Evolutionary conservation across 2,113 vertebrate species (phyloP), one percentile per base, ranked within the genome.

Genomic region (Eudyptes chrysolophus): DNA sequence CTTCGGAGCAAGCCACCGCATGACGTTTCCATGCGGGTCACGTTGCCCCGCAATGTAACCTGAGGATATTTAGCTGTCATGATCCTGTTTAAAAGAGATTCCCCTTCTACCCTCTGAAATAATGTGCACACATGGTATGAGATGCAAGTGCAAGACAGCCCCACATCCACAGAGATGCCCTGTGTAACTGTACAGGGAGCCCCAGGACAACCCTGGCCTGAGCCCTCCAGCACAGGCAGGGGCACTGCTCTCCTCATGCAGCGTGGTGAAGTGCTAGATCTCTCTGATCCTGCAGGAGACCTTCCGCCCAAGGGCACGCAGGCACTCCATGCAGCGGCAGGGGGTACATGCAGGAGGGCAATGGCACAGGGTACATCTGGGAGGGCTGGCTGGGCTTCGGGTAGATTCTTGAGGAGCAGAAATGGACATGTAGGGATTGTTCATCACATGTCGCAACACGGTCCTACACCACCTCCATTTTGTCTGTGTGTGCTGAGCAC

Each of bases 361-460:
- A 5, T 3, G 24, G 16, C 38, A 74, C 27, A 61, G 14, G 61
- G 5, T 32, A 36, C 0, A 0, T 30, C 17, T 52, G 71, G 25
- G 30, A 87, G 15, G 27, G 11, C 18, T 79, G 32, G 5, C 65
- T 58, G 14, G 9, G 25, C 20, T 83, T 62, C 0, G 0, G 8
- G 19, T 55, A 46, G 8, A 30, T 66, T 62, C 19, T 9, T 30
- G 38, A 75, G 27, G 24, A 4, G 8, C 29, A 89, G 52, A 87
- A 84, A 70, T 10, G 18, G 30, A 21, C 10, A 16, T 6, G 7
- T 18, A 52, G 27, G 12, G 6, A 36, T 30, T 49, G 20, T 54
- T 66, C 44, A 51, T 60, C 29, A 34, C 32, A 26, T 1, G 5
- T 14, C 38, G 38, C 20, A 60, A 9, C 19, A 18, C 0, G 0